phyloP scores from a whole-genome alignment of 2,888 invertebrate species.

The Parnassius glacialis region DNA sequence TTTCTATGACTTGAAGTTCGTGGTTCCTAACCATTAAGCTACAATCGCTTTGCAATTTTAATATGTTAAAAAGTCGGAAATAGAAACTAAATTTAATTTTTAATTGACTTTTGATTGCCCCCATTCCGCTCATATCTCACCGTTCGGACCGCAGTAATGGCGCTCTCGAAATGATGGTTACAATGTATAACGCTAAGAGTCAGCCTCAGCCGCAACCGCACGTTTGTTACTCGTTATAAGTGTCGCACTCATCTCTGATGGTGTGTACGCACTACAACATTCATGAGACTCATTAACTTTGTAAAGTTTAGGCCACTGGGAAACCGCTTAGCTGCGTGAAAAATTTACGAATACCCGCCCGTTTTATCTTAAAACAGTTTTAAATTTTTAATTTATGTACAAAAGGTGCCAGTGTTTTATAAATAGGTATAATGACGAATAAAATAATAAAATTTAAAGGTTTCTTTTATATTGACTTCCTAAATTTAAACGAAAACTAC shows the following conservation, averaged over 20 bases:
- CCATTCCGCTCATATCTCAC: slow-evolving; percentile 14
- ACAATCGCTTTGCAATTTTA: no score
- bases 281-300: slow-evolving; percentile 16
- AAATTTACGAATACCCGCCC: slow-evolving; percentile 10
- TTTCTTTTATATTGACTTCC: background rate
- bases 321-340: slow-evolving; percentile 2
- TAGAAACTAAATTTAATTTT: no score
- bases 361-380: slow-evolving; percentile 6
- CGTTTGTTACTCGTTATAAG: slow-evolving; percentile 5
- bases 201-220: slow-evolving; percentile 19
- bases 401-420: background rate
- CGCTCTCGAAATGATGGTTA: slow-evolving; percentile 34
- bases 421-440: background rate
- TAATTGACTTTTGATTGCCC: background rate
- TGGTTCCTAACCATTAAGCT: no score
- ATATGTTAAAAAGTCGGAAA: no score
- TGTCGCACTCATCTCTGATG: slow-evolving; percentile 8
- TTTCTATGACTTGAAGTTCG: no score
- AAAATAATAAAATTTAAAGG: slow-evolving; percentile 8
- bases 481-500: no score
- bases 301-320: slow-evolving; percentile 9
- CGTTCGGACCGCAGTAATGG: slow-evolving; percentile 25
- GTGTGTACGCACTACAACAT: slow-evolving; percentile 14
- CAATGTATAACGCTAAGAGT: slow-evolving; percentile 32
- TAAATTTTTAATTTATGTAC: slow-evolving; percentile 13